phyloP scores from a whole-genome alignment of 2,113 vertebrate species.

The Silurus glanis region DNA sequence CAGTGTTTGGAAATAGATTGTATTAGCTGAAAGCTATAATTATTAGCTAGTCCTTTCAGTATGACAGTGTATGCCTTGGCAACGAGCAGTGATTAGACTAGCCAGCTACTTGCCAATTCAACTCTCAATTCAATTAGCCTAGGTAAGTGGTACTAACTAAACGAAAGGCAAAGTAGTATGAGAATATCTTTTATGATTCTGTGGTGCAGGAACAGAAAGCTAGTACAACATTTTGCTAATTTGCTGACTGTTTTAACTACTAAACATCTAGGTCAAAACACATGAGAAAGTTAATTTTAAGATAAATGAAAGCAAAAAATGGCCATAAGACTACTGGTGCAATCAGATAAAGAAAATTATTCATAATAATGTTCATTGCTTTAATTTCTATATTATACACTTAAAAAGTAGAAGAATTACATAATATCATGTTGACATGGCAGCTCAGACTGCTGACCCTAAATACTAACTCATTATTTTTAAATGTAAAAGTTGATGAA shows the following conservation, averaged over 20 bases:
- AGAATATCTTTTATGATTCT: neutral
- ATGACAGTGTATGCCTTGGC: neutral
- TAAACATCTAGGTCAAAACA: neutral
- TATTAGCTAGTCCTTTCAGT: neutral
- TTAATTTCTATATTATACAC: too few species aligned
- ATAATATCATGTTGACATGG: too few species aligned
- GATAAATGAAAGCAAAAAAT: neutral
- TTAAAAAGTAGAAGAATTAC: too few species aligned
- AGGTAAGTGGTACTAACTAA: neutral
- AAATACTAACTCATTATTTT: too few species aligned
- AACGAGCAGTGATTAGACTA: neutral
- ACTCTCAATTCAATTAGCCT: neutral
- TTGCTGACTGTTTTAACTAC: neutral
- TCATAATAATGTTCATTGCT: too few species aligned
- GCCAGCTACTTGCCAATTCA: neutral
- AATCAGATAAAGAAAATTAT: too few species aligned
- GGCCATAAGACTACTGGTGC: neutral
- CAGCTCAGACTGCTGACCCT: too few species aligned
- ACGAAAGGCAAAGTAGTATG: neutral
- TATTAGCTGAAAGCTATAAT: neutral
- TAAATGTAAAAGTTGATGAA: too few species aligned
- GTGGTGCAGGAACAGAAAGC: neutral
- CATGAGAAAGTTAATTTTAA: neutral
- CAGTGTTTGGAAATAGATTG: neutral
- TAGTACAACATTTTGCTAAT: neutral